Base-by-base conservation (phyloP, 2,113 vertebrate species). In the Microtus pennsylvanicus region DNA sequence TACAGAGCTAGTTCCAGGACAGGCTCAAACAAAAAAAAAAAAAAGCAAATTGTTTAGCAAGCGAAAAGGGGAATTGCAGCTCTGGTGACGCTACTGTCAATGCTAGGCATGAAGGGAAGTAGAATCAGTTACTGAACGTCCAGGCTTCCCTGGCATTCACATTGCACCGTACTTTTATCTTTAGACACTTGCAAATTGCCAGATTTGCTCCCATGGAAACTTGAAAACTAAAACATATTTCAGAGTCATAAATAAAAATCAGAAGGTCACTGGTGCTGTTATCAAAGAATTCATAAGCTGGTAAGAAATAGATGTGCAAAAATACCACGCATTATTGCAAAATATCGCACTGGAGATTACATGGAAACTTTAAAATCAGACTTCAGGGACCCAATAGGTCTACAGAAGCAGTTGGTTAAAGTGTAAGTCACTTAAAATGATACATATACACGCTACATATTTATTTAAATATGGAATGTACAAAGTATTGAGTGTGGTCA, bases 381-480 rank as follows among this genome's bases (percentile, higher is more conserved):
- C 21, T 38, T 2, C 42, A 50, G 14, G 50, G 38, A 2, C 35
- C 33, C 10, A 38, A 5, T 76, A 55, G 3, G 2, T 45, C n/a
- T 88, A 89, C 38, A 85, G 1, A 72, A 87, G 90, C 55, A 88
- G 24, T 30, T 67, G 13, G 35, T 45, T 63, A 55, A 63, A 86
- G 30, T 78, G 1, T 76, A 26, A 70, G 35, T 81, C 50, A 72
- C 52, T 87, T 80, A 35, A 91, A 83, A 76, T 65, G 17, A 76
- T 38, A 28, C 58, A n/a, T 30, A 33, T 19, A 4, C 19, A 19
- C 14, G 80, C 0, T 61, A 76, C 63, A 50, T 70, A 61, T 70
- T 77, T n/a, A 86, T 92, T 55, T 89, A 70, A 90, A 90, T 35
- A 89, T 87, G 65, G 85, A 93, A 81, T 55, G 65, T 87, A 30